These are phyloP conservation scores for Podabrus alpinus DNA, from an alignment of 2,888 invertebrate genomes.

Conservation along the genomic window DNA sequence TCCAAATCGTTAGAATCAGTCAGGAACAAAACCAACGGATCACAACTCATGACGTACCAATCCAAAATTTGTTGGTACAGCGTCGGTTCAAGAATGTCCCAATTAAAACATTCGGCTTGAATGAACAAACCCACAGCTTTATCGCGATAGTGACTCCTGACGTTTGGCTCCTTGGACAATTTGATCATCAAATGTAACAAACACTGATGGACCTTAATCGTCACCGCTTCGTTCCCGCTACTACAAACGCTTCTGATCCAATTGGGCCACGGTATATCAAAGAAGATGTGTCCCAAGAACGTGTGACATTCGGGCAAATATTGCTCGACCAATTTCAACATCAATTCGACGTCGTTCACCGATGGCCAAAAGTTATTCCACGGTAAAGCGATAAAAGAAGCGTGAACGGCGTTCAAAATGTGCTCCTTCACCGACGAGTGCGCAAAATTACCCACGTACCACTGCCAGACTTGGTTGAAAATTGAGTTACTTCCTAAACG, in stretches of 20 bases:
- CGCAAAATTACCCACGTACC: constrained; percentile 71
- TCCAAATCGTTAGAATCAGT: constrained; percentile 62
- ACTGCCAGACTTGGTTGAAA: constrained; percentile 68
- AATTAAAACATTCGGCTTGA: constrained; percentile 66
- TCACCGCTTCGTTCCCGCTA: constrained; percentile 51
- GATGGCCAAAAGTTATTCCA: constrained; percentile 75
- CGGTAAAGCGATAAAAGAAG: constrained; percentile 66
- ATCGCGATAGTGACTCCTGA: constrained; percentile 61
- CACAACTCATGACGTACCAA: constrained; percentile 76
- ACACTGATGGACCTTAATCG: constrained; percentile 61
- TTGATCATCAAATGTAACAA: constrained; percentile 73
- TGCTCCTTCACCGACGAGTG: constrained; percentile 67
- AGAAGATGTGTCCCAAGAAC: constrained; percentile 72
- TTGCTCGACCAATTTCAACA: constrained; percentile 68
- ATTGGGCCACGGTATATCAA: constrained; percentile 67
- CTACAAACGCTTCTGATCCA: constrained; percentile 62
- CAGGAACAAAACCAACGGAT: constrained; percentile 68
- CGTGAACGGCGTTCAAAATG: constrained; percentile 67
- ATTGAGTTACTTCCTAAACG: constrained; percentile 59
- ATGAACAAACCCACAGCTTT: constrained; percentile 56
- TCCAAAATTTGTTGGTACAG: constrained; percentile 69
- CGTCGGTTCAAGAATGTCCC: constrained; percentile 66
- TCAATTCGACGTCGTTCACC: constrained; percentile 67
- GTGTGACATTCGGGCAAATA: constrained; percentile 72
- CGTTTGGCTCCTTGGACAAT: constrained; percentile 72